Conservation (phyloP, 2,113 vertebrate genomes). For the Orientallactaga bullata region DNA sequence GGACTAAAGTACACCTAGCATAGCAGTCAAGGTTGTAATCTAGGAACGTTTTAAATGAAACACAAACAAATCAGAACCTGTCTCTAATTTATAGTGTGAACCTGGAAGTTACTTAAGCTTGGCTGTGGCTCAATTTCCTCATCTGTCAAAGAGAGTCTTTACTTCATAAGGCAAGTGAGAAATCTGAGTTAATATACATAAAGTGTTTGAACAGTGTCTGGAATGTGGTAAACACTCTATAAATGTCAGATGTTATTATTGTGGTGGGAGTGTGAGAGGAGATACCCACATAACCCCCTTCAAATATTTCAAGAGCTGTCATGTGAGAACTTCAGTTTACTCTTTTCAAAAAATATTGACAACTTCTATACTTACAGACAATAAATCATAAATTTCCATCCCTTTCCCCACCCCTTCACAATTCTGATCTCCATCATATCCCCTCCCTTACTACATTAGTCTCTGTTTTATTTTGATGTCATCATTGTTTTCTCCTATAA, state of each 20-base stretch:
- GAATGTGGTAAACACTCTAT: background rate
- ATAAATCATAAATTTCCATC: no score
- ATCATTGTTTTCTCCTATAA: no score
- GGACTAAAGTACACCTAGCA: background rate
- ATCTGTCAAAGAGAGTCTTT: background rate
- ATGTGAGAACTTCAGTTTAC: constrained; percentile 36
- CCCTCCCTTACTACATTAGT: no score
- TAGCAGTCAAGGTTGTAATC: background rate
- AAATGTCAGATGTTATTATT: background rate
- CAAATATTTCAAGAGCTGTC: constrained; percentile 33
- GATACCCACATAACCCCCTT: constrained; percentile 9
- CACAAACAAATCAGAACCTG: background rate
- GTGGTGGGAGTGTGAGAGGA: background rate
- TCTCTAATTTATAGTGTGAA: background rate
- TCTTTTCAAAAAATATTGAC: no score
- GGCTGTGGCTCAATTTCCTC: background rate
- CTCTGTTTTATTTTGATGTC: no score
- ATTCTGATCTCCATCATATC: no score
- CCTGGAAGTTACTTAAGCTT: background rate
- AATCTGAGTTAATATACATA: background rate
- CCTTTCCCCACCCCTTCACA: no score
- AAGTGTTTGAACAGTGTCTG: constrained; percentile 13
- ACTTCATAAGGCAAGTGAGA: constrained; percentile 9
- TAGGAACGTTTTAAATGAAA: constrained; percentile 37
- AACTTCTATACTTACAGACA: no score